Percentiles rank a stretch among this genome's conserved stretches.
Evolutionary conservation across 2,113 vertebrate genomes (phyloP).

Genomic region (Mystacornis crossleyi): DNA sequence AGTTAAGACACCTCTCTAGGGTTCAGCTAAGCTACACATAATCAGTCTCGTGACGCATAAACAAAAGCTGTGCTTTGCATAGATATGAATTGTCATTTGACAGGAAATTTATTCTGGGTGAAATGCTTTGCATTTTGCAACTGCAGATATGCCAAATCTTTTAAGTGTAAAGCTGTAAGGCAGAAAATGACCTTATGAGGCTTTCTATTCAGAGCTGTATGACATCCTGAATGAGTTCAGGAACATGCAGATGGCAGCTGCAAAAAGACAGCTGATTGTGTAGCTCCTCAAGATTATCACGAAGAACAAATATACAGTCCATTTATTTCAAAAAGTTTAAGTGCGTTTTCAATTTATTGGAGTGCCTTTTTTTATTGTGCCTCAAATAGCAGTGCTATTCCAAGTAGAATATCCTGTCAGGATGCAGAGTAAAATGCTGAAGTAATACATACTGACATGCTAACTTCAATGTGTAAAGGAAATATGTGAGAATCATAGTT

Average conservation of each 20-base stretch:
- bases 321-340: not conserved
- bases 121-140: slow-evolving; percentile 4
- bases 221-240: slow-evolving; percentile 13
- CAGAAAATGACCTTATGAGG: slow-evolving; percentile 45
- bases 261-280: slow-evolving; percentile 24
- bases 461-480: not conserved
- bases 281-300: slow-evolving; percentile 21
- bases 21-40: slow-evolving; percentile 18
- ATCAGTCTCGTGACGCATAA: not conserved
- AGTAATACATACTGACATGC: slow-evolving; percentile 2
- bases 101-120: slow-evolving; percentile 39
- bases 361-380: not conserved
- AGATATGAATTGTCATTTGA: slow-evolving; percentile 15
- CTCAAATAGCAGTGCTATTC: not conserved
- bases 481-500: not conserved
- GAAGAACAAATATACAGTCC: slow-evolving; percentile 25
- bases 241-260: slow-evolving; percentile 28
- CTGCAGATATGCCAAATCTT: not conserved
- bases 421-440: not conserved
- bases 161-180: slow-evolving; percentile 13
- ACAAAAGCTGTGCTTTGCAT: slow-evolving; percentile 16
- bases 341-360: not conserved
- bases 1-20: not conserved
- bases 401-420: not conserved
- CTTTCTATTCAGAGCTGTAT: slow-evolving; percentile 4